A percentile compares a stretch with the other conserved stretches of the same genome.
Evolutionary conservation across 2,888 invertebrate genomes (phyloP).

Genomic region (Ormyrus labotus): DNA sequence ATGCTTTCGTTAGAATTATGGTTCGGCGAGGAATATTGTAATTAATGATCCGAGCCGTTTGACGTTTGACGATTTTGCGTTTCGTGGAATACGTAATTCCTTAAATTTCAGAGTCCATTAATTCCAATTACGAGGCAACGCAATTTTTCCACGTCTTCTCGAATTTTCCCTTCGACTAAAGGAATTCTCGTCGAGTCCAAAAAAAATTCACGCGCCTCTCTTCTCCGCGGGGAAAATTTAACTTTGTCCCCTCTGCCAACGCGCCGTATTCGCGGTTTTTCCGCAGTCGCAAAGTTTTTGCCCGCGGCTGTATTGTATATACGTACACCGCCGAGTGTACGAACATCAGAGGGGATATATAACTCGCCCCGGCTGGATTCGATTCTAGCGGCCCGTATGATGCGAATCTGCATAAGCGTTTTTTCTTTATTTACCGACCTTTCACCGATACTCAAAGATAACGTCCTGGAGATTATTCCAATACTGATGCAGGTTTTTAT

Average conservation of each 20-base stretch:
- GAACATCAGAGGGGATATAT: neutral
- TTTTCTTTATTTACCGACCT: constrained; percentile 55
- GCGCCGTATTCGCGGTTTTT: neutral
- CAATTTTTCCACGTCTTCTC: too few species aligned
- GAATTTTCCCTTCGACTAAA: too few species aligned
- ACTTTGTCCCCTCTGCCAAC: neutral
- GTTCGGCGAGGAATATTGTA: neutral
- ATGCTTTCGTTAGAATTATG: neutral
- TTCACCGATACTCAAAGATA: constrained; percentile 34
- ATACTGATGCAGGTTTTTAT: neutral
- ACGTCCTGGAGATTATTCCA: neutral
- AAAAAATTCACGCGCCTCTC: neutral
- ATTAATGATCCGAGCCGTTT: neutral
- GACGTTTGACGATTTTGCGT: too few species aligned
- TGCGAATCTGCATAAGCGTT: constrained; percentile 64
- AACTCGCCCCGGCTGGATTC: neutral
- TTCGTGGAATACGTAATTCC: too few species aligned
- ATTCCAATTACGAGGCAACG: too few species aligned
- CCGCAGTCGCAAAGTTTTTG: constrained; percentile 12
- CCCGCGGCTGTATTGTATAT: neutral
- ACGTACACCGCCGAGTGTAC: neutral
- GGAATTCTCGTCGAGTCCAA: neutral
- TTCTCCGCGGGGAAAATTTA: neutral
- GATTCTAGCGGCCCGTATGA: constrained; percentile 63
- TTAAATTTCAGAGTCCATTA: too few species aligned